A percentile compares a stretch with the other conserved stretches of the same genome.
Evolutionary conservation across 2,113 vertebrate species (phyloP).

Genomic region (Pleuronectes platessa): DNA sequence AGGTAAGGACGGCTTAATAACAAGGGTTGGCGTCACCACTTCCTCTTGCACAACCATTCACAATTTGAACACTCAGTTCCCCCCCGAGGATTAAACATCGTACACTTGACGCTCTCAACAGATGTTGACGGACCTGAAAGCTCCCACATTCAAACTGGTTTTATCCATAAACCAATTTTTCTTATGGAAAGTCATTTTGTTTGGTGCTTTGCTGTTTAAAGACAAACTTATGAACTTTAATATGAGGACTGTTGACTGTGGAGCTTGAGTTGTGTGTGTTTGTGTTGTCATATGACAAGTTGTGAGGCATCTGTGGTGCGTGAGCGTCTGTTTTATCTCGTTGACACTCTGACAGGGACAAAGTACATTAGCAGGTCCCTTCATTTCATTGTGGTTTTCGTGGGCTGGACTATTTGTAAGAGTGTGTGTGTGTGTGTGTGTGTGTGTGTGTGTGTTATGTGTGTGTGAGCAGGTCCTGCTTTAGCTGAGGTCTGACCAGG

Average conservation of each 20-base stretch:
- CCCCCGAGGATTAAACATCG: constrained; percentile 8
- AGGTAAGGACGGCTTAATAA: constrained; percentile 84
- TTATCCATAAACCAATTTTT: neutral
- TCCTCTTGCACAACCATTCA: constrained; percentile 28
- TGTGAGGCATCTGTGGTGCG: constrained; percentile 13
- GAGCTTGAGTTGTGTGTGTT: constrained; percentile 5
- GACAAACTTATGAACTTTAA: constrained; percentile 23
- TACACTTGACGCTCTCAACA: constrained; percentile 35
- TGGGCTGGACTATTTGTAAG: neutral
- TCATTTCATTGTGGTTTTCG: constrained; percentile 17
- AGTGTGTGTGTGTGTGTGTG: neutral
- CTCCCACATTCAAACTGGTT: constrained; percentile 30
- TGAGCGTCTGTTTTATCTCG: constrained; percentile 34
- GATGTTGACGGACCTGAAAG: constrained; percentile 26
- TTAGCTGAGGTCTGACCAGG: constrained; percentile 47
- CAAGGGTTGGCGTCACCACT: neutral
- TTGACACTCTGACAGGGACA: constrained; percentile 1
- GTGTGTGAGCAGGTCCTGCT: constrained; percentile 12
- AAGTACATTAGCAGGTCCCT: neutral
- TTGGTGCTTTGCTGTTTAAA: constrained; percentile 24
- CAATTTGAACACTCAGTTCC: neutral
- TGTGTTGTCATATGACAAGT: constrained; percentile 6
- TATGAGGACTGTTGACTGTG: constrained; percentile 27
- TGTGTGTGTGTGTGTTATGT: neutral
- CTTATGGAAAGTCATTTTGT: constrained; percentile 43